A percentile compares a stretch with the other conserved stretches of the same genome.
phyloP scores from a whole-genome alignment of 2,797 vertebrate species.

The Hypotaenidia philippensis region DNA sequence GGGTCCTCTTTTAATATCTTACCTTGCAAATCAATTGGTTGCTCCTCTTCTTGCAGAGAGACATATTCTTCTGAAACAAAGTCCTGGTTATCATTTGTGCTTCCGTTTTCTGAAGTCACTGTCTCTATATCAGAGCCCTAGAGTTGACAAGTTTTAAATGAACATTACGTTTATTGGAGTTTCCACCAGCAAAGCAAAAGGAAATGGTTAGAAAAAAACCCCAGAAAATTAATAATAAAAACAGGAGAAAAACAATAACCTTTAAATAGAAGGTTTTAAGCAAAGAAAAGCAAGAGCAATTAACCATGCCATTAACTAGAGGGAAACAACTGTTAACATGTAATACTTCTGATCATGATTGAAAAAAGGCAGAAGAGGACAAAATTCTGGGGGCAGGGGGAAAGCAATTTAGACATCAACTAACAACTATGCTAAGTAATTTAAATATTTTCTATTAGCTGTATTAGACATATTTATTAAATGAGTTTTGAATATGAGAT shows the following conservation, averaged over 20 bases:
- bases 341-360: not conserved
- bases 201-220: not conserved
- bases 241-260: not conserved
- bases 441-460: not conserved
- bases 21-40: slow-evolving; percentile 67
- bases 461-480: not conserved
- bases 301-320: not conserved
- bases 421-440: not conserved
- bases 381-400: not conserved
- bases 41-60: slow-evolving; percentile 72
- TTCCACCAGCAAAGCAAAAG: not conserved
- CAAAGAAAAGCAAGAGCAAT: not conserved
- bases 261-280: not conserved
- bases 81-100: slow-evolving; percentile 69
- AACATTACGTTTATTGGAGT: not conserved
- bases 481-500: not conserved
- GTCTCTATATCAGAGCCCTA: slow-evolving; percentile 95
- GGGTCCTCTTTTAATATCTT: not conserved
- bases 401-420: not conserved
- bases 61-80: slow-evolving; percentile 60
- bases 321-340: not conserved
- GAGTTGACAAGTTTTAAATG: slow-evolving; percentile 2
- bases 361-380: not conserved
- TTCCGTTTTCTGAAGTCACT: slow-evolving; percentile 81
- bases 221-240: not conserved